phyloP scores from a whole-genome alignment of 2,888 invertebrate genomes.

The Synanthedon tipuliformis region DNA sequence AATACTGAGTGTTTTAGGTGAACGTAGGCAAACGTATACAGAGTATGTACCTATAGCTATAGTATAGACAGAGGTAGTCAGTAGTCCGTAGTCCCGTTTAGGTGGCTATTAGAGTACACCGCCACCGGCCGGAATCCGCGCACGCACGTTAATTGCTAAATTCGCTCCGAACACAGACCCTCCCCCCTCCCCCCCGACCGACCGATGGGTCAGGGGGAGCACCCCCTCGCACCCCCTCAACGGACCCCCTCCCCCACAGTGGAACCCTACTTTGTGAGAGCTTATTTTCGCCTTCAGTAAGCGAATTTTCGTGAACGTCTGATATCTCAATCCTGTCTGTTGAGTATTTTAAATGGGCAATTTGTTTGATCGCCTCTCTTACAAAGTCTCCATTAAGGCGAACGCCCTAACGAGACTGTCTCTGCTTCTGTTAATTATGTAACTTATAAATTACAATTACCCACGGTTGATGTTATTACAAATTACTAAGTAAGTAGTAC shows the following conservation, averaged over 20 bases:
- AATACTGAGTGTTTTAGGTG: too few relatives aligned
- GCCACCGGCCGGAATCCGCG: constrained; percentile 24
- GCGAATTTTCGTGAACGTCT: neutral
- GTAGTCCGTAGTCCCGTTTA: constrained; percentile 13
- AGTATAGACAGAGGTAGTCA: neutral
- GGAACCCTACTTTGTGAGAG: neutral
- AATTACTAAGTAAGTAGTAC: too few relatives aligned
- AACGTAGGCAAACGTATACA: neutral
- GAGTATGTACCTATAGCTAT: neutral
- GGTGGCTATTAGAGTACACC: constrained; percentile 29
- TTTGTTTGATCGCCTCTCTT: neutral
- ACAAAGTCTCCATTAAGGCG: too few relatives aligned
- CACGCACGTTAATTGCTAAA: constrained; percentile 57
- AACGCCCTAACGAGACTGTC: too few relatives aligned
- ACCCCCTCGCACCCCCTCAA: constrained; percentile 4
- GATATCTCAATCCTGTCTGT: neutral
- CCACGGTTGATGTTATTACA: too few relatives aligned
- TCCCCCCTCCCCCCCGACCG: constrained; percentile 7
- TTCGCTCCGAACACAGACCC: constrained; percentile 21
- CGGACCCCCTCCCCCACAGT: neutral
- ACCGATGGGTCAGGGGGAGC: neutral
- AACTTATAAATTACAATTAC: too few relatives aligned
- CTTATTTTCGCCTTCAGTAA: neutral
- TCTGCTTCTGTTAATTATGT: too few relatives aligned
- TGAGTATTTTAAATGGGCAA: neutral